These are phyloP conservation scores for Diploscapter pachys DNA, from an alignment of 1,140 invertebrate genomes.

Conservation along the genomic window DNA sequence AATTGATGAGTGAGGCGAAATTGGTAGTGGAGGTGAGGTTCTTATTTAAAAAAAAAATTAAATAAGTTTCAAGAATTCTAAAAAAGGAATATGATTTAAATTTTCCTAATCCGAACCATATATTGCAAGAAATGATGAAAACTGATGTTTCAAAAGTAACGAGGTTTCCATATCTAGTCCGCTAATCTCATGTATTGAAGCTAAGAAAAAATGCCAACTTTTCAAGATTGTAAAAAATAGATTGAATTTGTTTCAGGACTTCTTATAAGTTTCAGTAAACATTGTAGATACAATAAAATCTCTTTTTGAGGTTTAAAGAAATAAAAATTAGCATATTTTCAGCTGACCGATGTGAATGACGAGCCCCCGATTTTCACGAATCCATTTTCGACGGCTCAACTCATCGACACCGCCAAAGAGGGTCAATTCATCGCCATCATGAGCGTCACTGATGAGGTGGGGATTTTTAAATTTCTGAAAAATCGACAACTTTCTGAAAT, in stretches of 20 bases:
- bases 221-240: no score
- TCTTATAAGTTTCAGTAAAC: no score
- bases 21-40: neutral
- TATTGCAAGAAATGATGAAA: neutral
- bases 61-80: no score
- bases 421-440: constrained; percentile 50
- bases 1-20: constrained; percentile 17
- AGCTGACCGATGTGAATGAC: constrained; percentile 85
- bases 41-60: no score
- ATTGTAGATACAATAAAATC: no score
- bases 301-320: no score
- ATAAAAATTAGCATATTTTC: constrained; percentile 60
- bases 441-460: constrained; percentile 40
- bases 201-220: no score
- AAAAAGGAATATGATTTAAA: no score
- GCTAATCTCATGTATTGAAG: no score
- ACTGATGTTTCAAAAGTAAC: constrained; percentile 20
- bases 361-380: constrained; percentile 77
- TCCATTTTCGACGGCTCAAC: constrained; percentile 65
- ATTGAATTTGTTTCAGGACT: no score
- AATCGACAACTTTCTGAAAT: no score
- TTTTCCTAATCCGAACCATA: neutral
- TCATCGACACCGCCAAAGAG: constrained; percentile 24
- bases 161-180: neutral
- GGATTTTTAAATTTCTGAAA: neutral